Percentiles rank a stretch among this genome's conserved stretches.
phyloP scores from a whole-genome alignment of 2,888 invertebrate species.

The Orchesellides sinensis region DNA sequence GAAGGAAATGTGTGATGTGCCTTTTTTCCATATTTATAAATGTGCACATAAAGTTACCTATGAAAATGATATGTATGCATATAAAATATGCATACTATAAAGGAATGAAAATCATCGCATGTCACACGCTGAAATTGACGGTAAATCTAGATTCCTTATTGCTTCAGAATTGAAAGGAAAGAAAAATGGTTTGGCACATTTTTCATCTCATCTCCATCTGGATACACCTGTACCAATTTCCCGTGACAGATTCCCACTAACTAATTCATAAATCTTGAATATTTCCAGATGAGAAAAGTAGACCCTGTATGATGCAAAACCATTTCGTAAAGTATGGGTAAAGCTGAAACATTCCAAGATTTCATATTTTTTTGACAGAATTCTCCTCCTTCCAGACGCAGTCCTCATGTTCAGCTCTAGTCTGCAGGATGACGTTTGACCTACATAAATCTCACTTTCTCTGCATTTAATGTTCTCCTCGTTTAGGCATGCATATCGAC shows the following conservation, averaged over 20 bases:
- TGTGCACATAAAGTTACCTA: too few species aligned
- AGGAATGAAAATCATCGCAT: too few species aligned
- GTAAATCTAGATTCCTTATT: too few species aligned
- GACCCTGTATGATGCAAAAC: not conserved
- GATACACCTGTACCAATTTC: constrained; percentile 44
- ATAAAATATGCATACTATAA: too few species aligned
- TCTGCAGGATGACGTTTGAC: not conserved
- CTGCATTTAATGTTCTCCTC: too few species aligned
- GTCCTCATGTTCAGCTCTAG: constrained; percentile 3
- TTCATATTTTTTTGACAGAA: constrained; percentile 12
- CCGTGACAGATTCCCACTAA: constrained; percentile 32
- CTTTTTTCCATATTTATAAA: too few species aligned
- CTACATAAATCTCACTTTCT: too few species aligned
- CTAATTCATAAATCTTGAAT: constrained; percentile 48
- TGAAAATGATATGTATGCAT: too few species aligned
- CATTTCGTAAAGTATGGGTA: not conserved
- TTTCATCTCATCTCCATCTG: constrained; percentile 23
- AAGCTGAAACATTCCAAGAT: not conserved
- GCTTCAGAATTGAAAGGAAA: not conserved
- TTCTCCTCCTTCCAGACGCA: not conserved
- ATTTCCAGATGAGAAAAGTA: not conserved
- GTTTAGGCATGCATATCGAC: too few species aligned
- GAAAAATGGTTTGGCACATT: not conserved
- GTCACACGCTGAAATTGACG: too few species aligned
- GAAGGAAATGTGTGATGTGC: too few species aligned